Evolutionary conservation across 1,140 invertebrate genomes (phyloP).

Genomic region (Drosophila takahashii): DNA sequence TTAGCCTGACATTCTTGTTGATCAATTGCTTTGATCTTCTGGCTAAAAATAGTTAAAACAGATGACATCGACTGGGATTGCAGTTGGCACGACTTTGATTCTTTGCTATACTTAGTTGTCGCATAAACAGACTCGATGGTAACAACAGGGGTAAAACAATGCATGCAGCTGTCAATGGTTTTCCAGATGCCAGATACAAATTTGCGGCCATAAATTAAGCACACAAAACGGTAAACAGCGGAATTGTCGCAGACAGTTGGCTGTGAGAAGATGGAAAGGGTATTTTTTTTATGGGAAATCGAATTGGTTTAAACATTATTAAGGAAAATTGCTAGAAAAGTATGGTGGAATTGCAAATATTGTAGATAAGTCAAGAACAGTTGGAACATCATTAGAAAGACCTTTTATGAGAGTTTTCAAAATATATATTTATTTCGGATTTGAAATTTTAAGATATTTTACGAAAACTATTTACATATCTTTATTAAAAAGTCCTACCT

Average conservation of each 20-base stretch:
- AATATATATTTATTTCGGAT: too few species aligned
- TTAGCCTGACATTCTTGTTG: conserved; percentile 49
- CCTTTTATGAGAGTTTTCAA: too few species aligned
- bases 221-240: conserved; percentile 53
- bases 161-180: conserved; percentile 53
- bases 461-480: too few species aligned
- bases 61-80: conserved; percentile 18
- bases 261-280: conserved; percentile 8
- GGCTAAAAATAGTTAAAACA: conserved; percentile 40
- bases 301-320: neutral
- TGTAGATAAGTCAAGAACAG: too few species aligned
- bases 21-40: conserved; percentile 67
- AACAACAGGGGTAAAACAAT: conserved; percentile 37
- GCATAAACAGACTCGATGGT: conserved; percentile 13
- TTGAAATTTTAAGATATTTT: too few species aligned
- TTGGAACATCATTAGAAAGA: too few species aligned
- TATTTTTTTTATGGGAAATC: conserved; percentile 2
- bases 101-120: conserved; percentile 38
- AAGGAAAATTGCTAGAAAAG: too few species aligned
- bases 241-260: conserved; percentile 41
- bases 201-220: conserved; percentile 74
- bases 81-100: conserved; percentile 35
- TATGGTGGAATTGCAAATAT: neutral
- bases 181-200: conserved; percentile 60
- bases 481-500: too few species aligned